Percentiles rank a stretch among this genome's conserved stretches.
These are phyloP conservation scores for Phrynocephalus versicolor DNA, from an alignment of 2,113 vertebrate genomes.

Conservation along the genomic window DNA sequence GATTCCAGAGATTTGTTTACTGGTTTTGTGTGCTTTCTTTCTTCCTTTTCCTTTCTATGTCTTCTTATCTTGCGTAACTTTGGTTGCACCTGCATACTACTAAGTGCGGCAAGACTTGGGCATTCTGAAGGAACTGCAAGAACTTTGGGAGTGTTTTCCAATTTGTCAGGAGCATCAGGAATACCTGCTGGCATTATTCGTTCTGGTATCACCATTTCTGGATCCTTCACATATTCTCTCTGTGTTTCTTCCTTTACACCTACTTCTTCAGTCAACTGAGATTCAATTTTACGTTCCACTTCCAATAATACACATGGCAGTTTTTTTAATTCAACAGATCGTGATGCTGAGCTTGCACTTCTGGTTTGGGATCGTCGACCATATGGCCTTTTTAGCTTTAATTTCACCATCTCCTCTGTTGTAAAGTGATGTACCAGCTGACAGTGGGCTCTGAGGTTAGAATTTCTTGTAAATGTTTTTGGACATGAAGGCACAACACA, in stretches of 20 bases:
- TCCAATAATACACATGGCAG: constrained; percentile 56
- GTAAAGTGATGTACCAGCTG: constrained; percentile 88
- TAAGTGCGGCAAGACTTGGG: constrained; percentile 26
- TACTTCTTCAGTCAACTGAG: constrained; percentile 50
- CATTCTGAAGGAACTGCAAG: constrained; percentile 55
- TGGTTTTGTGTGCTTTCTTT: constrained; percentile 76
- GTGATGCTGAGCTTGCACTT: constrained; percentile 48
- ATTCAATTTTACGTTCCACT: constrained; percentile 65
- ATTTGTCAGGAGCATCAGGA: constrained; percentile 64
- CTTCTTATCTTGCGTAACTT: constrained; percentile 72
- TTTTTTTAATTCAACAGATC: constrained; percentile 65
- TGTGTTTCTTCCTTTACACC: constrained; percentile 54
- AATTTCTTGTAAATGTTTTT: constrained; percentile 96
- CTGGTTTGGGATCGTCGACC: constrained; percentile 78
- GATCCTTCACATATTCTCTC: constrained; percentile 51
- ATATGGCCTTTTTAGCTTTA: constrained; percentile 85
- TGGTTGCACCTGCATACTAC: constrained; percentile 44
- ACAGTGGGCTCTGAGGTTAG: constrained; percentile 93
- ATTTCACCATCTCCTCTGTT: constrained; percentile 85
- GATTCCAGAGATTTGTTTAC: constrained; percentile 73
- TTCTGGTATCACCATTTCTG: constrained; percentile 62
- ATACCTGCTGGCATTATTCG: constrained; percentile 58
- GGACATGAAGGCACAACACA: constrained; percentile 88
- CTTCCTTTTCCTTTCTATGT: constrained; percentile 80
- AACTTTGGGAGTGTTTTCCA: constrained; percentile 62